A percentile compares a stretch with the other conserved stretches of the same genome.
phyloP scores from a whole-genome alignment of 2,888 invertebrate genomes.

The Eristalis arbustorum region DNA sequence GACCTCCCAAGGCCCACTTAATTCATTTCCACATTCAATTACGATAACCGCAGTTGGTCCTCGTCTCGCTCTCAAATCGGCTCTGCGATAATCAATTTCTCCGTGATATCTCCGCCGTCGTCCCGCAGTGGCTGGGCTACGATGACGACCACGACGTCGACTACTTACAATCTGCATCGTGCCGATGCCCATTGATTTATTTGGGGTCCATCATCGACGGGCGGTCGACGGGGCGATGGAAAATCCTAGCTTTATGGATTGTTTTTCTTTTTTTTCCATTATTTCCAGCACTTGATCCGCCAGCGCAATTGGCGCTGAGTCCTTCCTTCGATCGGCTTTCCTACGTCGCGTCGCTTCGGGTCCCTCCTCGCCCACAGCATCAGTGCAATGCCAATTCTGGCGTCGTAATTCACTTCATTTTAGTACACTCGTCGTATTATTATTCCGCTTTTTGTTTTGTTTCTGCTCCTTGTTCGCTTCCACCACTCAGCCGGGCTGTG shows the following conservation, averaged over 20 bases:
- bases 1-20: constrained; percentile 26
- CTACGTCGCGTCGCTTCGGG: background rate
- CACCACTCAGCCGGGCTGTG: constrained; percentile 6
- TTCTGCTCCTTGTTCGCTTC: background rate
- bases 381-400: constrained; percentile 46
- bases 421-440: constrained; percentile 21
- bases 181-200: constrained; percentile 51
- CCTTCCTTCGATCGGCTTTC: background rate
- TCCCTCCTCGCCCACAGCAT: constrained; percentile 22
- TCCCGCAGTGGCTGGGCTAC: background rate
- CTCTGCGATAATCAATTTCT: constrained; percentile 56
- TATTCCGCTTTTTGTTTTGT: constrained; percentile 19
- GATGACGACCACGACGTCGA: background rate
- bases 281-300: constrained; percentile 63
- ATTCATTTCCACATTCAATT: constrained; percentile 67
- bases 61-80: background rate
- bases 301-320: constrained; percentile 18
- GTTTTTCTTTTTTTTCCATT: too few species aligned
- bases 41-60: constrained; percentile 34
- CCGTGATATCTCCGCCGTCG: constrained; percentile 32
- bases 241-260: constrained; percentile 66
- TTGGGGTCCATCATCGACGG: constrained; percentile 31
- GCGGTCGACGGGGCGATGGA: constrained; percentile 12
- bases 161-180: constrained; percentile 21
- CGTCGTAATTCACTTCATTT: constrained; percentile 66